Base-by-base conservation (phyloP, 1,140 invertebrate genomes). In the Andricus grossulariae region DNA sequence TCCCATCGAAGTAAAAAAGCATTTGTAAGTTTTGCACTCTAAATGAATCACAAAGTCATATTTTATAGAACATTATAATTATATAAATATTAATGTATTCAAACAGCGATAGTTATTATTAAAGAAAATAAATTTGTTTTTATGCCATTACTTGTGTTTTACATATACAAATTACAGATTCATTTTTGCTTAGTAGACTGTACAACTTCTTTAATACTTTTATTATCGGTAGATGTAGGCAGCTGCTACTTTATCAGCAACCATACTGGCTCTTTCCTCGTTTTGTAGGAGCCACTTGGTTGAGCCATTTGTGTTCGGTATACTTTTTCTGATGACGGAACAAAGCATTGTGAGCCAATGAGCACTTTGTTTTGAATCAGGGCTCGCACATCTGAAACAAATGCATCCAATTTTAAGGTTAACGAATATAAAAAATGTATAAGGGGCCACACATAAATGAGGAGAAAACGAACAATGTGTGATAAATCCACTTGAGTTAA, bases 271-370 rank as follows among this genome's bases (percentile, higher is more conserved):
- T 57, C 76, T 83, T 80, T 84, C 83, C 80, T 89, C 84, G 72
- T 87, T 82, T 32, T 88, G 85, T 16, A 83, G 72, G 6, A 90
- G 79, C 91, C 91, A 92, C 50, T 88, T 80, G 6, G 80, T 79
- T 87, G 90, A 90, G 71, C 85, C 76, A 75, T 84, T 83, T 15
- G 89, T 85, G 55, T 77, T 85, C 55, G 83, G 19, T 7, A 89
- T 80, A 76, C 85, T 79, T 45, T 88, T 80, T 78, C 84, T 81
- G 51, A 91, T 80, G 52, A 88, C 83, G 8, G 86, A 85, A 76
- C 88, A 89, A 8, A 92, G 76, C 54, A 74, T 72, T 13, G 84
- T 83, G 21, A 92, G 71, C 91, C 91, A 92, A n/a, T 83, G 75
- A 19, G 82, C 80, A 80, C 82, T 80, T 12, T 78, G 79, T 66